Conservation (phyloP, 1,140 invertebrate species). For the Dolichoris vasculosae region DNA sequence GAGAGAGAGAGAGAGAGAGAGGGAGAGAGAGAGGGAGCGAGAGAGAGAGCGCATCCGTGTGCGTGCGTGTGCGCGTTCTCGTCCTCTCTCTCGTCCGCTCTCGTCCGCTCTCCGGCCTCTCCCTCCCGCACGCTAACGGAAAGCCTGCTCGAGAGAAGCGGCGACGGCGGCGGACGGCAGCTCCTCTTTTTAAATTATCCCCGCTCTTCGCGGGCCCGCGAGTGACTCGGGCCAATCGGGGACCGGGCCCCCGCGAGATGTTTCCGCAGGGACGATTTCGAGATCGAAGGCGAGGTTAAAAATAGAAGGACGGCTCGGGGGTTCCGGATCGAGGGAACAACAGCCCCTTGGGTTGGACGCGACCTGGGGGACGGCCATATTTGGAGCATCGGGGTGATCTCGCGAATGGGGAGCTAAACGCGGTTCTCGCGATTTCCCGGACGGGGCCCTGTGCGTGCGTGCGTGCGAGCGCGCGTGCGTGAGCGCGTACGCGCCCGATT, state of each 20-base stretch:
- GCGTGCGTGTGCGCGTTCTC: not conserved
- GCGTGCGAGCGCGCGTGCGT: no score
- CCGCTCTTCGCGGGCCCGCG: not conserved
- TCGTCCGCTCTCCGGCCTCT: slow-evolving; percentile 11
- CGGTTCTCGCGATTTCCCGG: no score
- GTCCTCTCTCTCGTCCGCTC: not conserved
- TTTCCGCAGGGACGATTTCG: slow-evolving; percentile 15
- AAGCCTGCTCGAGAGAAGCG: slow-evolving; percentile 13
- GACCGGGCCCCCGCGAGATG: not conserved
- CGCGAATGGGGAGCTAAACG: no score
- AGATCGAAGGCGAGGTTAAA: slow-evolving; percentile 26
- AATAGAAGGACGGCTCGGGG: not conserved
- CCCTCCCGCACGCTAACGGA: slow-evolving; percentile 30
- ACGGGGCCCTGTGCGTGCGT: no score
- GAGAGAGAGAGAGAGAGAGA: slow-evolving; percentile 2
- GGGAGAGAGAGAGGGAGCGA: not conserved
- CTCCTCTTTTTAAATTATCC: slow-evolving; percentile 28
- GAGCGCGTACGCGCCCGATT: slow-evolving; percentile 37
- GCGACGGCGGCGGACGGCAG: not conserved
- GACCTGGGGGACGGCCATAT: no score
- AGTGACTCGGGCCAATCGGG: not conserved
- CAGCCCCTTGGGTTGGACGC: no score
- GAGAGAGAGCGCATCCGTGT: not conserved
- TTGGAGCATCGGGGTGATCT: no score
- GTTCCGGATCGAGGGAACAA: no score